phyloP scores from a whole-genome alignment of 2,797 vertebrate species.

The Pristis pectinata region DNA sequence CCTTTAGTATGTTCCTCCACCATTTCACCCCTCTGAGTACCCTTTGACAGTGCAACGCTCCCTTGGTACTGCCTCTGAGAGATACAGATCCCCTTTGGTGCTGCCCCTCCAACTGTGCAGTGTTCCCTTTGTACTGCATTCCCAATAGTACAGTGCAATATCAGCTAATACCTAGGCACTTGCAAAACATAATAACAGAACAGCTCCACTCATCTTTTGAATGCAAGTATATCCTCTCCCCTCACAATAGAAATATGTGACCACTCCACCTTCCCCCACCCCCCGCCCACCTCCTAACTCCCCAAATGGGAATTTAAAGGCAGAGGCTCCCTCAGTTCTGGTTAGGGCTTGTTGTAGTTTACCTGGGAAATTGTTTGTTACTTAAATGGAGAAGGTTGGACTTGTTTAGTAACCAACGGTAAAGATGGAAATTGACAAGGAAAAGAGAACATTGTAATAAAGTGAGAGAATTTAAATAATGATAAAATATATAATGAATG shows the following conservation, averaged over 20 bases:
- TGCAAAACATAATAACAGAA: too few relatives aligned
- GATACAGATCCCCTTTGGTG: neutral
- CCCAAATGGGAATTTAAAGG: neutral
- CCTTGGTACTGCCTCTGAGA: neutral
- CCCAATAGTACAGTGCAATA: too few relatives aligned
- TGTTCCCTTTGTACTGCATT: neutral
- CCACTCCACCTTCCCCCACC: too few relatives aligned
- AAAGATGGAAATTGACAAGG: constrained; percentile 5
- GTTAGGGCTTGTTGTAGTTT: neutral
- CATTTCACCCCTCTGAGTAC: too few relatives aligned
- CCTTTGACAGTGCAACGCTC: neutral
- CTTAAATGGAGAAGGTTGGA: neutral
- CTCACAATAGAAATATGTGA: too few relatives aligned
- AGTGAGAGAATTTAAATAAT: constrained; percentile 14
- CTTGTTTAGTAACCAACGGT: neutral
- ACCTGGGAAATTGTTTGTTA: neutral
- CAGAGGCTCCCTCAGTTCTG: neutral
- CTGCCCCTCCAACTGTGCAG: neutral
- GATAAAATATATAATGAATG: constrained; percentile 19
- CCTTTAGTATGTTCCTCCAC: too few relatives aligned
- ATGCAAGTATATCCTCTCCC: neutral
- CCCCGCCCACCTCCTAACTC: too few relatives aligned
- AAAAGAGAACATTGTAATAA: neutral
- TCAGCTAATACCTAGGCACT: too few relatives aligned
- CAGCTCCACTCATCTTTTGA: neutral